A percentile compares a stretch with the other conserved stretches of the same genome.
Conservation (phyloP, 2,113 vertebrate species). For the Varanus komodoensis region DNA sequence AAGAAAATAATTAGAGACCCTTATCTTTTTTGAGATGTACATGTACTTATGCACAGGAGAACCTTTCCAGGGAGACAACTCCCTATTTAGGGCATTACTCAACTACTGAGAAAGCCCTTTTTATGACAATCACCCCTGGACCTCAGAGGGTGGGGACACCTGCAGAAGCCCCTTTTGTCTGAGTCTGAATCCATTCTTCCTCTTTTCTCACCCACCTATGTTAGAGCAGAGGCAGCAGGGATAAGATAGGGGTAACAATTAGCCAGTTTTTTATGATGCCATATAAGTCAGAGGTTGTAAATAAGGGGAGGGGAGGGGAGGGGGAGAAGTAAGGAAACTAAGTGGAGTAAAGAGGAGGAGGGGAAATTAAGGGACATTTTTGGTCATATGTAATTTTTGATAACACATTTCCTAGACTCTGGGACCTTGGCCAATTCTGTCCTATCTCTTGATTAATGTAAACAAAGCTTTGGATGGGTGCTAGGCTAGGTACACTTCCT, state of each 20-base stretch:
- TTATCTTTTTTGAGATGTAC: background rate
- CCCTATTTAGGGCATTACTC: background rate
- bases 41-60: background rate
- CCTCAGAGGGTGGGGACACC: background rate
- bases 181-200: background rate
- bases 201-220: background rate
- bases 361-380: background rate
- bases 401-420: background rate
- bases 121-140: background rate
- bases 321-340: background rate
- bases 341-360: background rate
- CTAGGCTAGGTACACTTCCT: conserved; percentile 24
- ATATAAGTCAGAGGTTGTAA: background rate
- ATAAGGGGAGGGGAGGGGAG: background rate
- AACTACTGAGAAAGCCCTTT: background rate
- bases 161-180: background rate
- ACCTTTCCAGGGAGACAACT: background rate
- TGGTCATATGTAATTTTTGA: background rate
- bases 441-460: background rate
- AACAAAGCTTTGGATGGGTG: conserved; percentile 25
- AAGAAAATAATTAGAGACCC: background rate
- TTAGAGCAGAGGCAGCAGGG: background rate
- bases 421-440: background rate
- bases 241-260: background rate
- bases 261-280: background rate